These are phyloP conservation scores for Tupaia chinensis DNA, from an alignment of 2,113 vertebrate species.

Conservation along the genomic window DNA sequence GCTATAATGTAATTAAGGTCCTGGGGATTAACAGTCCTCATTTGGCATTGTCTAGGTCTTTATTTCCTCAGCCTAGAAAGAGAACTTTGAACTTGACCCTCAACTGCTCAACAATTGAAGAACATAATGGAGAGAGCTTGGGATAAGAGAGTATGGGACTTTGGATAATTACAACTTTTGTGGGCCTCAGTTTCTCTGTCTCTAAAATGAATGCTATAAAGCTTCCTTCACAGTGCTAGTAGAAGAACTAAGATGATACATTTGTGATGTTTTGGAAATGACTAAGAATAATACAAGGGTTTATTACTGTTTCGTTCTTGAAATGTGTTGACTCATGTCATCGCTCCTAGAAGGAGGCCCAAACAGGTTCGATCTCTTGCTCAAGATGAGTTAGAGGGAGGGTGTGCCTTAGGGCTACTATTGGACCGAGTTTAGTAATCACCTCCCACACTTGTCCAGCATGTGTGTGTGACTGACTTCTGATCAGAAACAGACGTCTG, in stretches of 20 bases:
- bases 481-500: neutral
- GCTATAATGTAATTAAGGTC: neutral
- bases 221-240: neutral
- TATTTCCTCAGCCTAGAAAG: neutral
- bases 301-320: conserved; percentile 50
- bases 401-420: neutral
- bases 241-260: neutral
- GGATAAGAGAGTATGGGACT: neutral
- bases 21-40: neutral
- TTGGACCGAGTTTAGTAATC: neutral
- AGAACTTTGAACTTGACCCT: conserved; percentile 30
- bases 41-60: neutral
- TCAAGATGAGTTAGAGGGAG: neutral
- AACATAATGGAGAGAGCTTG: neutral
- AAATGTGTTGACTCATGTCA: conserved; percentile 36
- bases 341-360: conserved; percentile 39
- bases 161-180: neutral
- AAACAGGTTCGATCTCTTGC: neutral
- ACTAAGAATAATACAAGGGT: conserved; percentile 13
- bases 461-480: neutral
- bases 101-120: neutral
- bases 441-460: neutral
- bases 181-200: conserved; percentile 1
- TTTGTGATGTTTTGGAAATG: conserved; percentile 62
- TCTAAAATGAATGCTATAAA: neutral